These are phyloP conservation scores for Podiceps cristatus DNA, from an alignment of 2,113 vertebrate species.

Conservation along the genomic window DNA sequence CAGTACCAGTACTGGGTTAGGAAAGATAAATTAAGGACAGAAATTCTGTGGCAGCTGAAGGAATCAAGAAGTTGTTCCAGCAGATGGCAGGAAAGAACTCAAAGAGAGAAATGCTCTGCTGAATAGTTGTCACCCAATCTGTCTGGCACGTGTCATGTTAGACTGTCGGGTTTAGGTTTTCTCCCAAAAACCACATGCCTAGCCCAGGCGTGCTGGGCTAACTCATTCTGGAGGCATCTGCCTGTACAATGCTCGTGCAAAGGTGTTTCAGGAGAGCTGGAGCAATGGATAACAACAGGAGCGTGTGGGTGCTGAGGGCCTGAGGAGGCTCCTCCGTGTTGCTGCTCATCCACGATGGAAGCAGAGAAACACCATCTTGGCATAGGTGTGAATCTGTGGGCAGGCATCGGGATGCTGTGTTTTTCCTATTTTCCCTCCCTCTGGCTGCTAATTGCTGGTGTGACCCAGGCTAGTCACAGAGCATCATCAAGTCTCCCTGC, in stretches of 20 bases:
- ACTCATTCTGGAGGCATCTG: rapidly evolving
- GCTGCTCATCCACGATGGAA: neutral
- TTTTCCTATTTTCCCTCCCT: neutral
- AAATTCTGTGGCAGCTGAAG: neutral
- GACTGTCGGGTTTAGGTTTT: neutral
- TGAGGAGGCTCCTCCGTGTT: rapidly evolving
- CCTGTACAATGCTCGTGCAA: rapidly evolving
- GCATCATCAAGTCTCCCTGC: neutral
- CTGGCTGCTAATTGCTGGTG: neutral
- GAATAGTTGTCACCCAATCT: neutral
- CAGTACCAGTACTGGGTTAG: rapidly evolving
- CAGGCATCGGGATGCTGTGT: rapidly evolving
- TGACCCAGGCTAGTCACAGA: neutral
- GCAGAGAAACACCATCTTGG: neutral
- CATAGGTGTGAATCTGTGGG: neutral
- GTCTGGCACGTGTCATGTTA: rapidly evolving
- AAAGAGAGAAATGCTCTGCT: neutral
- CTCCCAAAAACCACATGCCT: neutral
- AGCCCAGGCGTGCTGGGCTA: neutral
- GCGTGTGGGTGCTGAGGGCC: neutral
- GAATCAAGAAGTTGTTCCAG: neutral
- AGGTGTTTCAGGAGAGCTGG: neutral
- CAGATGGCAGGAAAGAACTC: neutral
- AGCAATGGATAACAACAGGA: neutral
- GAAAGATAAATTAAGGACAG: neutral